phyloP scores from a whole-genome alignment of 2,888 invertebrate genomes.

The Dioctria rufipes region DNA sequence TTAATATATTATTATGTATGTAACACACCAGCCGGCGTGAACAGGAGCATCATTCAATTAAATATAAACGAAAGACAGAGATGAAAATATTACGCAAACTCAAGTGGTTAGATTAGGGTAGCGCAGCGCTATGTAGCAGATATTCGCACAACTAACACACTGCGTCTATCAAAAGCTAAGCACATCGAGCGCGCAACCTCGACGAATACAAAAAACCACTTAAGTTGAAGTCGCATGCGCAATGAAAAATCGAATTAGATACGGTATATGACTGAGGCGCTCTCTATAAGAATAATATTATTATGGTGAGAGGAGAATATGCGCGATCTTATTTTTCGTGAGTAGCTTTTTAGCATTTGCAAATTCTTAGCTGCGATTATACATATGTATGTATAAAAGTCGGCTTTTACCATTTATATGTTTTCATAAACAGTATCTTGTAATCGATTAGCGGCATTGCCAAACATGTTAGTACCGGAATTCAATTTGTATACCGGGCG shows the following conservation, averaged over 20 bases:
- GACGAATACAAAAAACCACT: constrained; percentile 37
- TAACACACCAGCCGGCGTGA: too few species aligned
- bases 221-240: constrained; percentile 48
- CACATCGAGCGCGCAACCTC: constrained; percentile 1
- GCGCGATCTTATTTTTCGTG: constrained; percentile 8
- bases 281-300: not conserved
- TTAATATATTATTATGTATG: too few species aligned
- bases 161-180: constrained; percentile 30
- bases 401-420: constrained; percentile 32
- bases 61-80: constrained; percentile 1
- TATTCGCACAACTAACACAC: constrained; percentile 28
- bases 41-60: too few species aligned
- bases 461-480: constrained; percentile 49
- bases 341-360: constrained; percentile 25
- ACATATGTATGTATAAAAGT: not conserved
- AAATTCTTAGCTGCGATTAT: constrained; percentile 4
- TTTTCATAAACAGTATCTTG: constrained; percentile 43
- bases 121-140: not conserved
- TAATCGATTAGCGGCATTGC: constrained; percentile 52
- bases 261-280: constrained; percentile 1
- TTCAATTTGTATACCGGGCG: constrained; percentile 13
- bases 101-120: not conserved
- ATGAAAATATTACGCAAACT: constrained; percentile 32
- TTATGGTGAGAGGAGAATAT: not conserved
- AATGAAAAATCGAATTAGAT: constrained; percentile 45